Percentiles rank a stretch among this genome's conserved stretches.
Conservation (phyloP, 2,888 invertebrate species). For the Yponomeuta sedellus region DNA sequence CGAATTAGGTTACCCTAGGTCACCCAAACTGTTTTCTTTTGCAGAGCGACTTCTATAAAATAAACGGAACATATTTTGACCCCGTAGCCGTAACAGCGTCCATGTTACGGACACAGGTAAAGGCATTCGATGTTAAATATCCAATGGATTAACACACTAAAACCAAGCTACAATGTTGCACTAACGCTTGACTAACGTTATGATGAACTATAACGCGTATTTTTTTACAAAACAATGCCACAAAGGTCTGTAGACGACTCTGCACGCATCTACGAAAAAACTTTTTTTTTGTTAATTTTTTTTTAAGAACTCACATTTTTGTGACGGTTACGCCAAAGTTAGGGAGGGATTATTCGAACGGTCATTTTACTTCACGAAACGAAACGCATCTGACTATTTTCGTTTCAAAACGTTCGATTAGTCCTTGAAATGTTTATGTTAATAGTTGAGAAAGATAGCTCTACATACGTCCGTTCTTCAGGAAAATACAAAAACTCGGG, state of each 20-base stretch:
- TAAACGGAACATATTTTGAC: conserved; percentile 66
- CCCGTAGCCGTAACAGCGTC: conserved; percentile 58
- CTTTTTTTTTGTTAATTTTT: not conserved
- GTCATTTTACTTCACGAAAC: not conserved
- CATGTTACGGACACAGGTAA: conserved; percentile 61
- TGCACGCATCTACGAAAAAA: conserved; percentile 37
- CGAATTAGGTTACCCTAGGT: not conserved
- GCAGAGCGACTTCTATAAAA: conserved; percentile 75
- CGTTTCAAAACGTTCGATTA: not conserved
- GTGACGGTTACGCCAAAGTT: not conserved
- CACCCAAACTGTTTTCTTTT: conserved; percentile 48
- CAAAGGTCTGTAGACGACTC: conserved; percentile 66
- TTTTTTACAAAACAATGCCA: conserved; percentile 25
- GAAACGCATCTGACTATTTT: not conserved
- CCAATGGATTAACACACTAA: conserved; percentile 24
- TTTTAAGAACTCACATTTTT: not conserved
- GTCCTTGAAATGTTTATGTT: not conserved
- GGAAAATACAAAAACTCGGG: no score
- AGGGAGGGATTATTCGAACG: not conserved
- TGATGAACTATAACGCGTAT: conserved; percentile 19
- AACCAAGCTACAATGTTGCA: conserved; percentile 29
- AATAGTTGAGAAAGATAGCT: not conserved
- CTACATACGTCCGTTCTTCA: not conserved
- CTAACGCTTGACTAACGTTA: conserved; percentile 21
- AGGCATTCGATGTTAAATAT: conserved; percentile 29